Percentiles rank a stretch among this genome's conserved stretches.
phyloP scores from a whole-genome alignment of 1,140 invertebrate species.

The Lysiphlebus fabarum region DNA sequence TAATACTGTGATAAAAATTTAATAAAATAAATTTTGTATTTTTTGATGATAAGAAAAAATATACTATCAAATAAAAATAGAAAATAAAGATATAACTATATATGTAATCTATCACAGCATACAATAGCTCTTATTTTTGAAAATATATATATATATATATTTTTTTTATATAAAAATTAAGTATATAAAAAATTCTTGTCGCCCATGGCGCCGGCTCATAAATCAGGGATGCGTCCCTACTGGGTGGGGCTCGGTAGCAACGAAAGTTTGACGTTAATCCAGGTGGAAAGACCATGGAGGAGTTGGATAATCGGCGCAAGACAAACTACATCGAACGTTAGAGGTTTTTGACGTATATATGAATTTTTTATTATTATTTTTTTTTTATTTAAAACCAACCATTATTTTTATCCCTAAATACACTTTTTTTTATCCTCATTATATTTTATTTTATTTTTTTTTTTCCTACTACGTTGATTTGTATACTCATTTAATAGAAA shows the following conservation, averaged over 20 bases:
- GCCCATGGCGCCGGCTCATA: constrained; percentile 27
- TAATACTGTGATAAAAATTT: constrained; percentile 2
- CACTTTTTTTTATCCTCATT: too few species aligned
- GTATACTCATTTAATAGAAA: too few species aligned
- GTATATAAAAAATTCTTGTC: constrained; percentile 23
- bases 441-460: too few species aligned
- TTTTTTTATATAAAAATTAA: constrained; percentile 9
- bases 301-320: constrained; percentile 19
- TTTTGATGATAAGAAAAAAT: constrained; percentile 13
- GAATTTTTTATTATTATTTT: too few species aligned
- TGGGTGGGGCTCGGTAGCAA: constrained; percentile 20
- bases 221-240: constrained; percentile 33
- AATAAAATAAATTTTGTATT: not conserved
- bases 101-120: constrained; percentile 12
- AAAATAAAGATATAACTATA: too few species aligned
- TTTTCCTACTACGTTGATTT: too few species aligned
- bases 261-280: constrained; percentile 34
- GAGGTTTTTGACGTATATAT: too few species aligned
- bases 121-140: constrained; percentile 15
- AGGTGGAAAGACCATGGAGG: constrained; percentile 14
- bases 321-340: too few species aligned
- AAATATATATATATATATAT: constrained; percentile 4
- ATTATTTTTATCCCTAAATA: too few species aligned
- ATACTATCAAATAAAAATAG: constrained; percentile 5
- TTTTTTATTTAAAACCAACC: too few species aligned